These are phyloP conservation scores for Alloscopus bannaensis DNA, from an alignment of 2,888 invertebrate species.

Conservation along the genomic window DNA sequence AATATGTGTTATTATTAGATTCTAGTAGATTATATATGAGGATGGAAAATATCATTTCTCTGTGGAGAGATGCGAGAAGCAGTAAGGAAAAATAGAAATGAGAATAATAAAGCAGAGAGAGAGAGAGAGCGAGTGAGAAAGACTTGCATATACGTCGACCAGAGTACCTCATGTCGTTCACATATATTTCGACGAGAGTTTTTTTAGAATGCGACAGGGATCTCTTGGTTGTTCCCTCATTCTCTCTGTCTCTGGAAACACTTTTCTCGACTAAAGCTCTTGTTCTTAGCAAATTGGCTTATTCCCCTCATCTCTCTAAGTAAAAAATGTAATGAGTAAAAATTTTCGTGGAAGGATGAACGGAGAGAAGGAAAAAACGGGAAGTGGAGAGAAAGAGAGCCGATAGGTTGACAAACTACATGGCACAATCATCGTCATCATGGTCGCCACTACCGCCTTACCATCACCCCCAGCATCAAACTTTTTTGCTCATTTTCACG, in stretches of 20 bases:
- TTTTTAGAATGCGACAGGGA: conserved; percentile 5
- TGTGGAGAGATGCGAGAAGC: too few species aligned
- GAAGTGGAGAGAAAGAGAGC: conserved; percentile 44
- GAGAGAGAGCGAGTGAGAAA: conserved; percentile 7
- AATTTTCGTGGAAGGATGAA: conserved; percentile 53
- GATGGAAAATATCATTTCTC: too few species aligned
- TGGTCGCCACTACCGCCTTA: conserved; percentile 33
- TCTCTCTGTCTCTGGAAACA: conserved; percentile 47
- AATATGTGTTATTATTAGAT: conserved; percentile 61
- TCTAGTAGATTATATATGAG: conserved; percentile 64
- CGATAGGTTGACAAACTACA: conserved; percentile 67
- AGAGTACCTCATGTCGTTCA: too few species aligned
- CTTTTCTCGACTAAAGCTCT: conserved; percentile 57
- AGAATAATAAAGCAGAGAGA: background rate
- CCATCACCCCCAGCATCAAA: conserved; percentile 53
- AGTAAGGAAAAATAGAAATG: too few species aligned
- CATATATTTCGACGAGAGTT: too few species aligned
- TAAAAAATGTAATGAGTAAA: conserved; percentile 63
- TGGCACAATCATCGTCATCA: conserved; percentile 38
- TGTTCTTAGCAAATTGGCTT: conserved; percentile 64
- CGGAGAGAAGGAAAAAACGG: conserved; percentile 37
- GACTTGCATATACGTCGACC: too few species aligned
- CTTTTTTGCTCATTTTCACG: conserved; percentile 46
- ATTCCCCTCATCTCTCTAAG: conserved; percentile 57
- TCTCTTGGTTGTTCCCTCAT: too few species aligned